phyloP scores from a whole-genome alignment of 1,140 invertebrate species.

The Drosophila guanche region DNA sequence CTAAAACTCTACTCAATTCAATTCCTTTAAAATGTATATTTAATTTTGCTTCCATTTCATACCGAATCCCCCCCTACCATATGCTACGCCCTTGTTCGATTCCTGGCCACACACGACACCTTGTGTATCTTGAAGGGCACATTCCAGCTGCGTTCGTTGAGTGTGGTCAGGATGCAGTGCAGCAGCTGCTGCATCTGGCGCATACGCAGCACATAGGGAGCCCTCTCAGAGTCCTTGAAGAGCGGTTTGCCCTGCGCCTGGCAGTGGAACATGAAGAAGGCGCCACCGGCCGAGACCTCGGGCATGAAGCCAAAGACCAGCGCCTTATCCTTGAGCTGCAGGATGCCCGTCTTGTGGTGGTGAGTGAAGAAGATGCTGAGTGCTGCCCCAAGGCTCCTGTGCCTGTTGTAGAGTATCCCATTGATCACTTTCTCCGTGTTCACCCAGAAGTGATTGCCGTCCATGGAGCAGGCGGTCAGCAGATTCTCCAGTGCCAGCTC shows the following conservation, averaged over 20 bases:
- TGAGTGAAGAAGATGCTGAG: slow-evolving; percentile 85
- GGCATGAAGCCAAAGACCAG: slow-evolving; percentile 85
- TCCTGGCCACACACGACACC: slow-evolving; percentile 35
- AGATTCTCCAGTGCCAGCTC: slow-evolving; percentile 84
- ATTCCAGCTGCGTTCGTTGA: slow-evolving; percentile 63
- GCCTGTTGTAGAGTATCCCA: slow-evolving; percentile 85
- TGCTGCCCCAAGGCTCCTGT: slow-evolving; percentile 85
- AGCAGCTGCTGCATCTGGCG: slow-evolving; percentile 85
- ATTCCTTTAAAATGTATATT: too few species aligned
- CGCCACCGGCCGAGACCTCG: slow-evolving; percentile 41
- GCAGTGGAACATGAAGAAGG: slow-evolving; percentile 86
- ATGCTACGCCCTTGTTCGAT: neutral
- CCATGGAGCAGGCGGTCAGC: slow-evolving; percentile 77
- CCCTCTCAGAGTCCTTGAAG: slow-evolving; percentile 84
- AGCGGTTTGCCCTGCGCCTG: slow-evolving; percentile 85
- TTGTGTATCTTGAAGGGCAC: slow-evolving; percentile 46
- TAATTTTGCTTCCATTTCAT: too few species aligned
- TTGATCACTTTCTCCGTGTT: slow-evolving; percentile 84
- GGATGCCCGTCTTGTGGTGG: slow-evolving; percentile 82
- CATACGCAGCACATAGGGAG: slow-evolving; percentile 85
- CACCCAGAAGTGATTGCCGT: slow-evolving; percentile 84
- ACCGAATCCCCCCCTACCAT: neutral
- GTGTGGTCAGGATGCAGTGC: slow-evolving; percentile 84
- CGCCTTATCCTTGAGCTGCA: slow-evolving; percentile 84
- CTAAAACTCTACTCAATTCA: too few species aligned